A percentile compares a stretch with the other conserved stretches of the same genome.
phyloP scores from a whole-genome alignment of 2,797 vertebrate species.

The Sebastes iracundus region DNA sequence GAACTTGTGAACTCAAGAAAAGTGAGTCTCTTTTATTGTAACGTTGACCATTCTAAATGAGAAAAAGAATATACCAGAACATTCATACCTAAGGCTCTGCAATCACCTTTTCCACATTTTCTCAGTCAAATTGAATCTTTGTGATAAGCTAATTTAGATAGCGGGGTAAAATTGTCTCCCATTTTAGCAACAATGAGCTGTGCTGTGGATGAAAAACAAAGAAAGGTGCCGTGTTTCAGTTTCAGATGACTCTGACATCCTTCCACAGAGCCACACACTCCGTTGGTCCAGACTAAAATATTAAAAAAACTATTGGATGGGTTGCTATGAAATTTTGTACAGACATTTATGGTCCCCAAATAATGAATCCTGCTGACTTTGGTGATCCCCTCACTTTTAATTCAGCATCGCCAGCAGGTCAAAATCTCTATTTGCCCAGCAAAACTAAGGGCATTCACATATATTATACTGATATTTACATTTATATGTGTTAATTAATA shows the following conservation, averaged over 20 bases:
- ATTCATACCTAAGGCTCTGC: constrained; percentile 22
- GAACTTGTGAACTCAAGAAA: constrained; percentile 36
- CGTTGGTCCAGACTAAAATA: not conserved
- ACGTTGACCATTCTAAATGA: not conserved
- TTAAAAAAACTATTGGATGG: not conserved
- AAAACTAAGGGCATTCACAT: not conserved
- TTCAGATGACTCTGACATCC: not conserved
- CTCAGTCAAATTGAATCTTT: constrained; percentile 25
- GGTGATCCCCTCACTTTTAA: not conserved
- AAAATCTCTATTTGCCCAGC: not conserved
- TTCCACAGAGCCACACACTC: not conserved
- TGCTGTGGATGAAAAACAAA: not conserved
- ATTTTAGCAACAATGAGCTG: not conserved
- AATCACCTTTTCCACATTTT: constrained; percentile 16
- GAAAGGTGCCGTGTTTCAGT: not conserved
- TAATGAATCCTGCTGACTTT: not conserved
- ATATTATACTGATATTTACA: not conserved
- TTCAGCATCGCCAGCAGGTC: not conserved
- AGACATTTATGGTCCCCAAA: not conserved
- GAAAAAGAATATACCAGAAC: not conserved
- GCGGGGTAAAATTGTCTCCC: not conserved
- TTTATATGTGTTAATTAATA: not conserved
- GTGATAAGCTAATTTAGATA: constrained; percentile 29
- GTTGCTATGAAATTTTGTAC: not conserved
- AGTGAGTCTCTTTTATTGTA: not conserved